Evolutionary conservation across 2,113 vertebrate species (phyloP), one percentile per base, ranked within the genome.

Genomic region (Holacanthus passer): DNA sequence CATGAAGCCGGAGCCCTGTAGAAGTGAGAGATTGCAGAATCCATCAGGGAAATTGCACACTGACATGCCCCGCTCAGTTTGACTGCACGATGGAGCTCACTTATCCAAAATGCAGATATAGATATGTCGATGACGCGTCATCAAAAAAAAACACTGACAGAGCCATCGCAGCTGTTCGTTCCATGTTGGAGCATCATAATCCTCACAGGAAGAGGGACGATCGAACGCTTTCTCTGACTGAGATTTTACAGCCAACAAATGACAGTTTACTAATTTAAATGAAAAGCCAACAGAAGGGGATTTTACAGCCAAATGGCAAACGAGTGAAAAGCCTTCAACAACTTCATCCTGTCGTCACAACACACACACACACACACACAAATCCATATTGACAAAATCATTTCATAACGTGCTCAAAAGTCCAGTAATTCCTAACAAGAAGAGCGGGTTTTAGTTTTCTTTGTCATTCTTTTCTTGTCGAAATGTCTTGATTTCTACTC

Each of bases 41-140:
- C 86, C 84, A 89, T 92, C 91, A 91, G 88, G 50, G 65, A 64
- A 87, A 89, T 86, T 88, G 82, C 82, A 31, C 83, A 60, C 70
- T 71, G 83, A 87, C 85, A 81, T 62, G 83, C 76, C 69, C 58
- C 81, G 76, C 84, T 85, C 74, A 73, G 72, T 92, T 81, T 76
- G 89, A 84, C 79, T 81, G 90, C 88, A 71, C 58, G n/a, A 67
- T 10, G 75, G 47, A 72, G 81, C 81, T 82, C 81, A 65, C 85
- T 88, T 87, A 89, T 83, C 86, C 82, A 80, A 67, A 91, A 82
- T 24, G 77, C 86, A 74, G 52, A 45, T 27, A 74, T 66, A 65
- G 35, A 88, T 27, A 88, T 41, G 77, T 68, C 62, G 73, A 20
- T 3, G 67, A 53, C 29, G 22, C 3, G 35, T 62, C 69, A 7